Base-by-base conservation (phyloP, 2,113 vertebrate genomes). In the Dromaius novaehollandiae region DNA sequence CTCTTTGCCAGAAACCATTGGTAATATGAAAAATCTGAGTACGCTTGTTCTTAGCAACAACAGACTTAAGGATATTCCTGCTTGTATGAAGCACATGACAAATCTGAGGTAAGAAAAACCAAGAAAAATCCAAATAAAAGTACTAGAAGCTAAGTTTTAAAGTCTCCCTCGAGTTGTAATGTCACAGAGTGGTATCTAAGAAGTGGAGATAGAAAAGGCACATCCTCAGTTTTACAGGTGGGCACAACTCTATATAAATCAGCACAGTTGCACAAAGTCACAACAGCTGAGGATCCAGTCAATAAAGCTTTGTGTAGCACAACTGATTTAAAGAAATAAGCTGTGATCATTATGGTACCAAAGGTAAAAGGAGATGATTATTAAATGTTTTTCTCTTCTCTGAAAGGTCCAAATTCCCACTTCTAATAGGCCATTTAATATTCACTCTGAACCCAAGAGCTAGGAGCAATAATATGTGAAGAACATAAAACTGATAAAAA, bases 11-110 rank as follows among this genome's bases (percentile, higher is more conserved):
- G 98, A 99, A 63, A 98, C 97, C 84, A 99, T 99, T 93, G 78
- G 95, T 88, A 98, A 98, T 60, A 98, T 99, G 98, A 94, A 92
- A 89, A 99, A 97, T 40, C 98, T 99, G 83, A 98, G 98, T 87
- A 99, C 99, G 1, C 98, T 99, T 85, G 99, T 99, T 80, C 98
- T 99, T 75, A 99, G 98, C 97, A 98, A 97, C 95, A 99, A 99
- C 96, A 98, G 96, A 56, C 97, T 99, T 36, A 98, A 96, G 46
- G 97, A 98, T 97, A 99, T 99, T 96, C 99, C 99, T 61, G 89
- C 82, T 9, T 98, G 98, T 84, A 99, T 99, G 99, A 99, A 98
- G 88, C 97, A 95, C 77, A 99, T 99, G 99, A 94, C 88, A 86
- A 99, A 97, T 85, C 98, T 99, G 85, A 98, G 99, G 99, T 99